phyloP scores from a whole-genome alignment of 2,797 vertebrate species.

The Etheostoma perlongum region DNA sequence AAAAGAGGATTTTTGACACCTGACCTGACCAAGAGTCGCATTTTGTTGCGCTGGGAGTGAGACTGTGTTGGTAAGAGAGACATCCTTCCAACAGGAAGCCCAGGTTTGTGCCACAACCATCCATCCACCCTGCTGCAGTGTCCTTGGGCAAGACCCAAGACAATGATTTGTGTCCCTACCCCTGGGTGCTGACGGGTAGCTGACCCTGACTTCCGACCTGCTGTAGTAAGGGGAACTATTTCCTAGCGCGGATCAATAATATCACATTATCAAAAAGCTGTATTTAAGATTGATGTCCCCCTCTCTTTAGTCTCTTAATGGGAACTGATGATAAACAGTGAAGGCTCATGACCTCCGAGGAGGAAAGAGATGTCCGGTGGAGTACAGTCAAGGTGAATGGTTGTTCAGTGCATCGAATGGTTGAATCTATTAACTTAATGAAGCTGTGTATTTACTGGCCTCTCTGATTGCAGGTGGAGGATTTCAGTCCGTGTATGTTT shows the following conservation, averaged over 20 bases:
- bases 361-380: slow-evolving; percentile 8
- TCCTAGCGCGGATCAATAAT: slow-evolving; percentile 63
- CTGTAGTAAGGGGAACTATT: slow-evolving; percentile 37
- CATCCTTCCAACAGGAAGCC: slow-evolving; percentile 13
- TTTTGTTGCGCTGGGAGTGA: too few relatives aligned
- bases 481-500: slow-evolving; percentile 14
- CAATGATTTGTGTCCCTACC: slow-evolving; percentile 37
- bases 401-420: slow-evolving; percentile 1
- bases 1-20: too few relatives aligned
- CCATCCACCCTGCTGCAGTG: slow-evolving; percentile 1
- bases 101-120: background rate
- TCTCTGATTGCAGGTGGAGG: background rate
- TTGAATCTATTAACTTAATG: slow-evolving; percentile 51
- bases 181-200: slow-evolving; percentile 4
- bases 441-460: slow-evolving; percentile 23
- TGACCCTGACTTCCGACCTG: slow-evolving; percentile 58
- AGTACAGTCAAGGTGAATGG: slow-evolving; percentile 55
- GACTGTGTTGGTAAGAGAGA: background rate
- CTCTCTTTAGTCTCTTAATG: slow-evolving; percentile 35
- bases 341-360: slow-evolving; percentile 30
- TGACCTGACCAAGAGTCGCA: too few relatives aligned
- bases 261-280: slow-evolving; percentile 67
- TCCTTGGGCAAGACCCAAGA: slow-evolving; percentile 42
- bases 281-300: slow-evolving; percentile 59
- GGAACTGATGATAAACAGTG: slow-evolving; percentile 46